These are phyloP conservation scores for Cataglyphis cursor DNA, from an alignment of 2,888 invertebrate genomes.

Conservation along the genomic window DNA sequence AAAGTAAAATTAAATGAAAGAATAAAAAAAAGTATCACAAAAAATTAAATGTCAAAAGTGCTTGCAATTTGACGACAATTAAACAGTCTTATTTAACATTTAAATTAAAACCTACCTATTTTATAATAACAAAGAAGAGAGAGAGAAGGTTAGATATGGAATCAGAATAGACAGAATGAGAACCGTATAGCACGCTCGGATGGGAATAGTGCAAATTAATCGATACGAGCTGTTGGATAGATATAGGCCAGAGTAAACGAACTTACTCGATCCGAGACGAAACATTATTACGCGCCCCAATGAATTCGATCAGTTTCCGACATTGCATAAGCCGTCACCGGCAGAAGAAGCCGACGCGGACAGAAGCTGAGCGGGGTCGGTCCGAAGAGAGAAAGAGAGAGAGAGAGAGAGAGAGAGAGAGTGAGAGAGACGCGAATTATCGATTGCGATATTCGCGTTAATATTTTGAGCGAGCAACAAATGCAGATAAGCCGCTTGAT, in stretches of 20 bases:
- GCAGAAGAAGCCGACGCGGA: slow-evolving; percentile 75
- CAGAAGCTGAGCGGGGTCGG: slow-evolving; percentile 54
- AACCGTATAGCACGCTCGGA: background rate
- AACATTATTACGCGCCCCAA: slow-evolving; percentile 85
- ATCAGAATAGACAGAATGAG: slow-evolving; percentile 1
- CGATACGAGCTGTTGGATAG: slow-evolving; percentile 78
- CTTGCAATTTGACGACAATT: background rate
- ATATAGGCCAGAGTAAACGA: slow-evolving; percentile 82
- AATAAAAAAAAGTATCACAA: background rate
- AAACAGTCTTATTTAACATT: slow-evolving; percentile 13
- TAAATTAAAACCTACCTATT: slow-evolving; percentile 2
- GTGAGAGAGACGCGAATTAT: slow-evolving; percentile 57
- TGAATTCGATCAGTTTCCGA: slow-evolving; percentile 84
- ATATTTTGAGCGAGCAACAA: slow-evolving; percentile 44
- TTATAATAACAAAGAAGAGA: background rate
- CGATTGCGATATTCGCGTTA: slow-evolving; percentile 48
- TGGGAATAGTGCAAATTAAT: slow-evolving; percentile 72
- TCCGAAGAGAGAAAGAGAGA: background rate
- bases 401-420: too few relatives aligned
- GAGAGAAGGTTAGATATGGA: slow-evolving; percentile 14
- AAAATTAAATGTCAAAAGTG: background rate
- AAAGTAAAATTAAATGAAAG: background rate
- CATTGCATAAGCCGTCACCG: slow-evolving; percentile 84
- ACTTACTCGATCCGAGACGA: slow-evolving; percentile 83
- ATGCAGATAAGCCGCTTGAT: slow-evolving; percentile 52